Percentiles rank a stretch among this genome's conserved stretches.
Conservation (phyloP, 1,140 invertebrate species). For the Melanaphis sacchari region DNA sequence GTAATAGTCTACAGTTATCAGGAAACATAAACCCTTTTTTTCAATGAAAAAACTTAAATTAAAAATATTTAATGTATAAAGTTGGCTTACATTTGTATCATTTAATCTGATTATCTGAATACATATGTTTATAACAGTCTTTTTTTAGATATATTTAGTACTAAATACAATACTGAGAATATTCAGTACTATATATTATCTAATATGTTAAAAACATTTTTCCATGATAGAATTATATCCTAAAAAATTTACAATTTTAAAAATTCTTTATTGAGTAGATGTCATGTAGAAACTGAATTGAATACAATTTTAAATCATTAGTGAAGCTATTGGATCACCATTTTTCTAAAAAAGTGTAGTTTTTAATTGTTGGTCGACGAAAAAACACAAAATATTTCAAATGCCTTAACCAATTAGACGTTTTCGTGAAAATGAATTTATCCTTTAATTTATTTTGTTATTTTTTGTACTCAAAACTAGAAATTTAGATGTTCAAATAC, state of each 20-base stretch:
- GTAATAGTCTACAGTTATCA: not conserved
- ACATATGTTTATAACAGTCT: not conserved
- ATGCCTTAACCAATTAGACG: not conserved
- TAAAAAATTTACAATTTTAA: not conserved
- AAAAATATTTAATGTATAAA: conserved; percentile 2
- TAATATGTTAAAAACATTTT: too few relatives aligned
- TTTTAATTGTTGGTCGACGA: not conserved
- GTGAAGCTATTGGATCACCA: not conserved
- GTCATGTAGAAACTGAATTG: not conserved
- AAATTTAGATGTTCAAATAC: not conserved
- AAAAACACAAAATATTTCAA: not conserved
- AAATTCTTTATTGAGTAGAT: not conserved
- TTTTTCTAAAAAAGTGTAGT: not conserved
- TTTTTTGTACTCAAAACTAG: not conserved
- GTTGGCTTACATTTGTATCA: not conserved
- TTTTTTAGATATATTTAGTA: too few relatives aligned
- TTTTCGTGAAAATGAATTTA: not conserved
- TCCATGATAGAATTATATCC: too few relatives aligned
- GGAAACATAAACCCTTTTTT: not conserved
- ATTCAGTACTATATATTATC: too few relatives aligned
- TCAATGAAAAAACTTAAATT: not conserved
- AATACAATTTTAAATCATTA: not conserved
- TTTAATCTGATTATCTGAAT: not conserved
- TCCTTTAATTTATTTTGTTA: not conserved
- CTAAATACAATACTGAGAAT: too few relatives aligned